Percentiles rank a stretch among this genome's conserved stretches.
Evolutionary conservation across 2,888 invertebrate species (phyloP).

Genomic region (Caenorhabditis uteleia): DNA sequence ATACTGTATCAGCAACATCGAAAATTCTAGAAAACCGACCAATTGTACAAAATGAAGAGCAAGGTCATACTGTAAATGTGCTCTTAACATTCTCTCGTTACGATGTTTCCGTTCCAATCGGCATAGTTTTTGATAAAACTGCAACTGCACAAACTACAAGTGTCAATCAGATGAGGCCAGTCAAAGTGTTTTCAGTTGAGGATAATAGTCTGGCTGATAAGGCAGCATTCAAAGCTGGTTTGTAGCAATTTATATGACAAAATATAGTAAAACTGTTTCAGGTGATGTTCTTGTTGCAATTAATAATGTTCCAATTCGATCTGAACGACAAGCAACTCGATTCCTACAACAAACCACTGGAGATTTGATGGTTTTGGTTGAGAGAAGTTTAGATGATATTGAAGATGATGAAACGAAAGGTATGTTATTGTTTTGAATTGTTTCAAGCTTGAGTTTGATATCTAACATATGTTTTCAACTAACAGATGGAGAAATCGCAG

Average conservation of each 20-base stretch:
- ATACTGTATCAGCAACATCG: not conserved
- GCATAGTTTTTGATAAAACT: slow-evolving; percentile 52
- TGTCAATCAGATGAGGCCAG: slow-evolving; percentile 27
- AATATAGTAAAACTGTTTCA: slow-evolving; percentile 12
- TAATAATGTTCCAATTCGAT: slow-evolving; percentile 63
- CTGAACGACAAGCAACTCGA: slow-evolving; percentile 61
- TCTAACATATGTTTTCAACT: slow-evolving; percentile 1
- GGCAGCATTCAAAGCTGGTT: slow-evolving; percentile 55
- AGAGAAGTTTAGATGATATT: slow-evolving; percentile 56
- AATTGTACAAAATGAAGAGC: slow-evolving; percentile 48
- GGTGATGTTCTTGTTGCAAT: slow-evolving; percentile 64
- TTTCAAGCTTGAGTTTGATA: not conserved
- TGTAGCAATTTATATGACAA: not conserved
- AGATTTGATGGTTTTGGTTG: slow-evolving; percentile 63
- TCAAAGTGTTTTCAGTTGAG: slow-evolving; percentile 52
- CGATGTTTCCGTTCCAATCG: slow-evolving; percentile 52
- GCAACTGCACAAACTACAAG: not conserved
- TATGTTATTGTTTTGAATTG: not conserved
- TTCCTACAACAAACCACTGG: slow-evolving; percentile 60
- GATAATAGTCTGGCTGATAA: slow-evolving; percentile 60
- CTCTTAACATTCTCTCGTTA: slow-evolving; percentile 58
- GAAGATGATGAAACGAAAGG: slow-evolving; percentile 51
- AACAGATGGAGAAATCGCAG: slow-evolving; percentile 25
- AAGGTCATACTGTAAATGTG: slow-evolving; percentile 56
- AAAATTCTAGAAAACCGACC: slow-evolving; percentile 45